Conservation (phyloP, 1,140 invertebrate species). For the Liolophura sinensis region DNA sequence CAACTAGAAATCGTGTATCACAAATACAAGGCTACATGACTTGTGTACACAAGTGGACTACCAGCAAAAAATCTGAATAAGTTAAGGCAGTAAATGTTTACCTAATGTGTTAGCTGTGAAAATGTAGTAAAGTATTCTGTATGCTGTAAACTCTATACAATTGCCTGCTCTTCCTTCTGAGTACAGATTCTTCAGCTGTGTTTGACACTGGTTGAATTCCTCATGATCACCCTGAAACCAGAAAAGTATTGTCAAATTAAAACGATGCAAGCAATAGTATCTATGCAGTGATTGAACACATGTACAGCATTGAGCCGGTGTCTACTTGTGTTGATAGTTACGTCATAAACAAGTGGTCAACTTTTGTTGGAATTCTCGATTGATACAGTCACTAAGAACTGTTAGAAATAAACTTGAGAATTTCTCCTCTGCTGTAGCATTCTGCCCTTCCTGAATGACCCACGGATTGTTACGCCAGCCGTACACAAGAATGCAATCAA, state of each 20-base stretch:
- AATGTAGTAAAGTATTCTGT: slow-evolving; percentile 94
- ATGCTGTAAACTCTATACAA: slow-evolving; percentile 86
- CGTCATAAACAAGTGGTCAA: too few relatives aligned
- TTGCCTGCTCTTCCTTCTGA: slow-evolving; percentile 45
- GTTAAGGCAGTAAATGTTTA: slow-evolving; percentile 58
- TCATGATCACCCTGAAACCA: slow-evolving; percentile 81
- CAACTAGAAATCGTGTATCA: not conserved
- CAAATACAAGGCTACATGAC: not conserved
- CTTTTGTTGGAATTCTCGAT: too few relatives aligned
- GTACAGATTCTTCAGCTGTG: slow-evolving; percentile 90
- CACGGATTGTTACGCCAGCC: too few relatives aligned
- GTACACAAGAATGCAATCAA: too few relatives aligned
- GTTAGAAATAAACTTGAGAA: too few relatives aligned
- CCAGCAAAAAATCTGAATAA: not conserved
- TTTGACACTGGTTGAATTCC: slow-evolving; percentile 99
- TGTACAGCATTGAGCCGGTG: too few relatives aligned
- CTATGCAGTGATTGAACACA: too few relatives aligned
- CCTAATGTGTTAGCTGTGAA: slow-evolving; percentile 96
- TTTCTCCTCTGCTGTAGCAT: not conserved
- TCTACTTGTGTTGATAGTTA: too few relatives aligned
- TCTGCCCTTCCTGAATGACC: too few relatives aligned
- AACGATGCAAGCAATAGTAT: not conserved
- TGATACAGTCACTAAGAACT: too few relatives aligned
- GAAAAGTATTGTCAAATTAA: not conserved
- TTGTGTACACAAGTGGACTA: not conserved